Conservation (phyloP, 2,888 invertebrate species). For the Allygus modestus region DNA sequence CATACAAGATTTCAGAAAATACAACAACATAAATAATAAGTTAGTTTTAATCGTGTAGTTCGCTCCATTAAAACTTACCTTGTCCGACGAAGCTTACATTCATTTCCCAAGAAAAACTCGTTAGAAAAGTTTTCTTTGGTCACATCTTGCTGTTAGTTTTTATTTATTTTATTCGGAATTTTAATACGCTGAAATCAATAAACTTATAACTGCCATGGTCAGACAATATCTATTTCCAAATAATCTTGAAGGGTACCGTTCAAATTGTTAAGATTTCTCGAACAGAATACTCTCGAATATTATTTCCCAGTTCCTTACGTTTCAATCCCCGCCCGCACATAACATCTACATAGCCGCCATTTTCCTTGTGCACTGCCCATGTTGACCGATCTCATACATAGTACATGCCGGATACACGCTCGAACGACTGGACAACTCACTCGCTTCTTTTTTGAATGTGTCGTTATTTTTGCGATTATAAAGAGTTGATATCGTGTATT, state of each 20-base stretch:
- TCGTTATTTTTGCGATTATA: not conserved
- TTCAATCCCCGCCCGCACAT: not conserved
- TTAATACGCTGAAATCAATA: too few species aligned
- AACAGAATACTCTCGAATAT: not conserved
- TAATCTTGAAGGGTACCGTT: too few species aligned
- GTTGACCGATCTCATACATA: constrained; percentile 36
- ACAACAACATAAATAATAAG: not conserved
- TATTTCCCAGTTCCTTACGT: not conserved
- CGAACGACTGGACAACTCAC: not conserved
- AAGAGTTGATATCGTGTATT: not conserved
- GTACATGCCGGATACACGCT: constrained; percentile 34
- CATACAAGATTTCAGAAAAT: not conserved
- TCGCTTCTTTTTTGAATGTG: not conserved
- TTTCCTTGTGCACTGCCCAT: constrained; percentile 22
- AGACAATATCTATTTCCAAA: too few species aligned
- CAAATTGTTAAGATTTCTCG: too few species aligned
- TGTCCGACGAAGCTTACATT: constrained; percentile 8
- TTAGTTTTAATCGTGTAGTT: not conserved
- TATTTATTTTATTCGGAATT: too few species aligned
- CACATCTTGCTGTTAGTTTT: not conserved
- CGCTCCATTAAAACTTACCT: constrained; percentile 31
- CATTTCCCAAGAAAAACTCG: not conserved
- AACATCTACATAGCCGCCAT: constrained; percentile 2
- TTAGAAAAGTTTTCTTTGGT: not conserved
- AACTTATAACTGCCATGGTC: too few species aligned